Evolutionary conservation across 2,113 vertebrate species (phyloP).

Genomic region (Vimba vimba): DNA sequence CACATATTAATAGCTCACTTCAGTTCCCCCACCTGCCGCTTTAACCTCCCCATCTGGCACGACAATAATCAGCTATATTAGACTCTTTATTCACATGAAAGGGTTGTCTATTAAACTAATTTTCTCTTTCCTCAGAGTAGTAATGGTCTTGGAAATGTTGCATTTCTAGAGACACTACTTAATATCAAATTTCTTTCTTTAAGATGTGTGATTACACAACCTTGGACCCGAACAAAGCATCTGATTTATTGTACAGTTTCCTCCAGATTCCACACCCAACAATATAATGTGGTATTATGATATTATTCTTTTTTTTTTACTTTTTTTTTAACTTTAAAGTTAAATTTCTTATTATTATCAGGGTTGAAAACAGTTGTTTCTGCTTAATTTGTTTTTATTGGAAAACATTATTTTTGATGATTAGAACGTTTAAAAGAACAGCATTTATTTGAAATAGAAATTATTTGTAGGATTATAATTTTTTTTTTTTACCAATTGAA

Average conservation of each 20-base stretch:
- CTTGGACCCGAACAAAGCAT: background rate
- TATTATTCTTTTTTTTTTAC: no score
- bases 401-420: background rate
- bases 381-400: background rate
- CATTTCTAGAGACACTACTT: constrained; percentile 1
- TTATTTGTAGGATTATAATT: background rate
- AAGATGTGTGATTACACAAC: background rate
- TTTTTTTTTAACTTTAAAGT: no score
- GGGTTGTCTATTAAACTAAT: background rate
- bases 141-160: background rate
- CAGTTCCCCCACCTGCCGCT: constrained; percentile 43
- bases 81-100: background rate
- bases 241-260: background rate
- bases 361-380: background rate
- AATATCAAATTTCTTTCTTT: background rate
- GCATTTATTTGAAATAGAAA: no score
- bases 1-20: constrained; percentile 38
- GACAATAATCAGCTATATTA: constrained; percentile 22
- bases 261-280: background rate
- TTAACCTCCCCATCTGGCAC: constrained; percentile 26
- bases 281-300: background rate
- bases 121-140: background rate
- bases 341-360: background rate
- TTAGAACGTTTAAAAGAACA: background rate
- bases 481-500: background rate